Evolutionary conservation across 2,797 vertebrate genomes (phyloP).

Genomic region (Melanogrammus aeglefinus): DNA sequence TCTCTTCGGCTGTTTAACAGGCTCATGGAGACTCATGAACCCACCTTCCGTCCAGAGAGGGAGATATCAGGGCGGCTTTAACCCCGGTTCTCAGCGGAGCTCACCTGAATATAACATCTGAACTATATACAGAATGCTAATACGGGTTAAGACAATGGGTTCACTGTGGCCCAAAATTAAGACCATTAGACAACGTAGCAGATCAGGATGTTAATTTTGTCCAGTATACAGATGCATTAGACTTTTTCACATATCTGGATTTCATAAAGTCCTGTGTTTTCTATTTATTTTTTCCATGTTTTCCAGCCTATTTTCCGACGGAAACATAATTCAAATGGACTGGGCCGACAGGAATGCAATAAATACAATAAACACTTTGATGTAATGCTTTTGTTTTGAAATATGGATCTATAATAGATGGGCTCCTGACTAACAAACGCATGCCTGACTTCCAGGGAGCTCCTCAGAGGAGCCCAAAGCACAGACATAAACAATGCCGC

Average conservation of each 20-base stretch:
- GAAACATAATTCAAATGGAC: conserved; percentile 47
- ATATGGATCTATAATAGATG: conserved; percentile 62
- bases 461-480: conserved; percentile 55
- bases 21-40: conserved; percentile 66
- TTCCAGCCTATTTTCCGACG: conserved; percentile 31
- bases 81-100: conserved; percentile 46
- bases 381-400: conserved; percentile 63
- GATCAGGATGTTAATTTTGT: conserved; percentile 33
- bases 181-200: conserved; percentile 12
- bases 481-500: conserved; percentile 60
- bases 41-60: conserved; percentile 44
- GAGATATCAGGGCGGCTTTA: conserved; percentile 55
- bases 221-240: conserved; percentile 36
- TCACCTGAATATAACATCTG: conserved; percentile 45
- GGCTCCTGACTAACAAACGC: conserved; percentile 68
- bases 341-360: conserved; percentile 42
- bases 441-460: conserved; percentile 51
- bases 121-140: conserved; percentile 29
- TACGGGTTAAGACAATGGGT: not conserved
- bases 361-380: conserved; percentile 60
- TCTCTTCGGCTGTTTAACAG: conserved; percentile 67
- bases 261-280: conserved; percentile 32
- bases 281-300: conserved; percentile 30
- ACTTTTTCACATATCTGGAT: conserved; percentile 5
- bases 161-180: not conserved